phyloP scores from a whole-genome alignment of 2,888 invertebrate species.

The Zonitis immaculata region DNA sequence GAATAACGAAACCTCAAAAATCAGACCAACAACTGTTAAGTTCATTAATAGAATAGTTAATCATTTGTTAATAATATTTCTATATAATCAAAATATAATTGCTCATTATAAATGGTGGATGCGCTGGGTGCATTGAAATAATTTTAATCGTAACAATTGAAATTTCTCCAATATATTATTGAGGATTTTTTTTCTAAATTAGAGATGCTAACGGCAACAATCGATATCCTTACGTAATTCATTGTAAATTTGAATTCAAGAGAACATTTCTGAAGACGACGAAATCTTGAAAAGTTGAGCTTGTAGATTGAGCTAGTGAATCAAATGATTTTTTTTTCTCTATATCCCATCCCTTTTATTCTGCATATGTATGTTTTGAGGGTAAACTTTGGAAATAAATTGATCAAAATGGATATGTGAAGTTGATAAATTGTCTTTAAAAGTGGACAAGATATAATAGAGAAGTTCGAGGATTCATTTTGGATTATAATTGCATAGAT shows the following conservation, averaged over 20 bases:
- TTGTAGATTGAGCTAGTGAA: not conserved
- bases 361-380: not conserved
- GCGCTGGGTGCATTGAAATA: no score
- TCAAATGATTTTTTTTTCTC: not conserved
- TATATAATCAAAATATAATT: no score
- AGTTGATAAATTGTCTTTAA: not conserved
- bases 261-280: not conserved
- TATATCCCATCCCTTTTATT: not conserved
- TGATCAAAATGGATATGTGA: constrained; percentile 9
- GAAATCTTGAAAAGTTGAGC: not conserved
- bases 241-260: not conserved
- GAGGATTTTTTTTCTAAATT: no score
- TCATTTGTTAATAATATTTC: no score
- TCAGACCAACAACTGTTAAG: no score
- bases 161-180: no score
- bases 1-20: no score
- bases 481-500: constrained; percentile 25
- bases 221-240: not conserved
- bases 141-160: no score
- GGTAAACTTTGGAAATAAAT: not conserved
- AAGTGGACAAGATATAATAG: not conserved
- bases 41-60: no score
- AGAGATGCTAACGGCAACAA: not conserved
- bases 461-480: constrained; percentile 8
- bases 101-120: no score